Conservation (phyloP, 2,888 invertebrate species). For the Bursaphelenchus okinawaensis region DNA sequence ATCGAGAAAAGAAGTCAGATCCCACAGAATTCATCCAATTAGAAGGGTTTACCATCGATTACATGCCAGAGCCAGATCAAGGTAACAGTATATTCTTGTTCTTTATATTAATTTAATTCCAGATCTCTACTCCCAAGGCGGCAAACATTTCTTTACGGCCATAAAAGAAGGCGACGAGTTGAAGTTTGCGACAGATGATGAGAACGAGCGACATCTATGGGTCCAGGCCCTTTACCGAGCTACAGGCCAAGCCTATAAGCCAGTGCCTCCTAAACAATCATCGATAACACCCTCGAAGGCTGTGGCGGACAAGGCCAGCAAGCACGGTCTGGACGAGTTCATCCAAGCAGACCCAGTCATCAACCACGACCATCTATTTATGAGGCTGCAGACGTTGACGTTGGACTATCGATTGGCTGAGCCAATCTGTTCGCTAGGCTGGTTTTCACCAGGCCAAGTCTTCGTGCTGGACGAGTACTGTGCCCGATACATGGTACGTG, state of each 20-base stretch:
- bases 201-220: slow-evolving; percentile 96
- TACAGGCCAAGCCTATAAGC: slow-evolving; percentile 99
- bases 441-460: slow-evolving; percentile 98
- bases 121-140: slow-evolving; percentile 76
- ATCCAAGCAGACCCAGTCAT: slow-evolving; percentile 98
- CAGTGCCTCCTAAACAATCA: slow-evolving; percentile 73
- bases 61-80: slow-evolving; percentile 83
- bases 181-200: slow-evolving; percentile 88
- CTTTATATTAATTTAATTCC: not conserved
- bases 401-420: slow-evolving; percentile 91
- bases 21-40: slow-evolving; percentile 99
- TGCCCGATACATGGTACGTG: slow-evolving; percentile 87
- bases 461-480: slow-evolving; percentile 97
- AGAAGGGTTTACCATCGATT: slow-evolving; percentile 98
- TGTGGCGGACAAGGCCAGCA: slow-evolving; percentile 76
- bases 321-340: slow-evolving; percentile 98
- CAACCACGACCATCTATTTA: slow-evolving; percentile 88
- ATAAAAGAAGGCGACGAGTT: slow-evolving; percentile 96
- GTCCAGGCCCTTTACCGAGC: slow-evolving; percentile 98
- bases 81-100: slow-evolving; percentile 66
- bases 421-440: slow-evolving; percentile 96
- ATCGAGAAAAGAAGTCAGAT: slow-evolving; percentile 97
- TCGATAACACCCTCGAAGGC: slow-evolving; percentile 49
- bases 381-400: slow-evolving; percentile 81
- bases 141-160: slow-evolving; percentile 77